Conservation (phyloP, 2,113 vertebrate species). For the Thryonomys swinderianus region DNA sequence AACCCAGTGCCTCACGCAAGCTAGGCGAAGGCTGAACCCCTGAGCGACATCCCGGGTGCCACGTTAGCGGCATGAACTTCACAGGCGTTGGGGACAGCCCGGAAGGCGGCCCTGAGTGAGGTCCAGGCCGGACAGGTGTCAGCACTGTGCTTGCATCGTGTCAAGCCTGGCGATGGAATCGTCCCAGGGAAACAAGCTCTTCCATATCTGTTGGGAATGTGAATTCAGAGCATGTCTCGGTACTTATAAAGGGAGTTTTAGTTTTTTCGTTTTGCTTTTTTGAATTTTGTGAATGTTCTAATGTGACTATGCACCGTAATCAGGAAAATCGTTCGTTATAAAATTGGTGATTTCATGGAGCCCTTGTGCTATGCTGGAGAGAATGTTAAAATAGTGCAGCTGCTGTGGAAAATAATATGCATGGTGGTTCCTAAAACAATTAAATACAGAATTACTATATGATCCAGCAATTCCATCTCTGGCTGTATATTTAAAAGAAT, state of each 20-base stretch:
- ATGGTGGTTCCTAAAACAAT: not conserved
- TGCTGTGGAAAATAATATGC: not conserved
- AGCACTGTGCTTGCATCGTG: not conserved
- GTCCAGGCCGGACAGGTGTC: not conserved
- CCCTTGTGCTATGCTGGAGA: not conserved
- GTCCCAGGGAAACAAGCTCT: not conserved
- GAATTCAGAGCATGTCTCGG: not conserved
- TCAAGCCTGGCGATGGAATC: not conserved
- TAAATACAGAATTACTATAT: conserved; percentile 22
- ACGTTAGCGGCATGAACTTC: not conserved
- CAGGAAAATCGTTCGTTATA: conserved; percentile 38
- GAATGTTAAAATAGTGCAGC: conserved; percentile 15
- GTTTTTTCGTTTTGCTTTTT: conserved; percentile 5
- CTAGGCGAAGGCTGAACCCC: not conserved
- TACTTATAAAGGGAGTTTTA: conserved; percentile 34
- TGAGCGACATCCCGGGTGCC: not conserved
- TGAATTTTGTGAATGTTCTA: conserved; percentile 37
- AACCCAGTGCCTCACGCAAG: not conserved
- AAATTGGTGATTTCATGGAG: conserved; percentile 51
- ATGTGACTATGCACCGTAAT: conserved; percentile 16
- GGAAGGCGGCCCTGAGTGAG: not conserved
- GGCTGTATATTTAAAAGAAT: not conserved
- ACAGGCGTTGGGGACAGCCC: not conserved
- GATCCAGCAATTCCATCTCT: not conserved
- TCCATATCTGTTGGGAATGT: not conserved